Conservation (phyloP, 2,888 invertebrate genomes). For the Diplazon laetatorius region DNA sequence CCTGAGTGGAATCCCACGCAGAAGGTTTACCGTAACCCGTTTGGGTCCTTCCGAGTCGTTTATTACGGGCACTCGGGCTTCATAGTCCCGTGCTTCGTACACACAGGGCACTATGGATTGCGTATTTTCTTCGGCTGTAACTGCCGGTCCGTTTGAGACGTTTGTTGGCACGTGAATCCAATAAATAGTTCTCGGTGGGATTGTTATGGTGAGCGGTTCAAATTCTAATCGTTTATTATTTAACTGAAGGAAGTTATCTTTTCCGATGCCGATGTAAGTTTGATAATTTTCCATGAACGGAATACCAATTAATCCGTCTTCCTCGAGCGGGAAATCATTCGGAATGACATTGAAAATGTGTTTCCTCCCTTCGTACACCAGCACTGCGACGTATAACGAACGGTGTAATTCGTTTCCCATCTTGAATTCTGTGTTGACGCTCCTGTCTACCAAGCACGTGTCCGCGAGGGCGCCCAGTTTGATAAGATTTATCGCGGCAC, state of each 20-base stretch:
- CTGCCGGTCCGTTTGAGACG: neutral
- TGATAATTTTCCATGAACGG: conserved; percentile 28
- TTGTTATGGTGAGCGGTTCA: neutral
- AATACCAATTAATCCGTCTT: conserved; percentile 33
- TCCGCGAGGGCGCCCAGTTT: neutral
- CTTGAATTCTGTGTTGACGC: neutral
- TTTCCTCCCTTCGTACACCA: neutral
- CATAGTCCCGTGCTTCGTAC: too few species aligned
- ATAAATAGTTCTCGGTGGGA: conserved; percentile 15
- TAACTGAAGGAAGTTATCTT: neutral
- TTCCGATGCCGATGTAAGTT: conserved; percentile 19
- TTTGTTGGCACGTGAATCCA: conserved; percentile 6
- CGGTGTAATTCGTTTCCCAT: conserved; percentile 20
- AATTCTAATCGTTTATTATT: neutral
- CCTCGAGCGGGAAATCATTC: conserved; percentile 19
- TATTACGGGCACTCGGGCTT: too few species aligned
- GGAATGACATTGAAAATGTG: conserved; percentile 30
- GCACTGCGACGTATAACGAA: conserved; percentile 7
- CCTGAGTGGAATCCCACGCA: too few species aligned
- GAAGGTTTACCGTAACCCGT: too few species aligned
- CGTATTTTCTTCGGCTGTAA: too few species aligned
- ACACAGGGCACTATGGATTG: too few species aligned
- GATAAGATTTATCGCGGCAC: neutral
- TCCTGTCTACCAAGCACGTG: conserved; percentile 1
- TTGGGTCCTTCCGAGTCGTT: too few species aligned